phyloP scores from a whole-genome alignment of 92 coral and sea anemone species.

The Palythoa grandis region DNA sequence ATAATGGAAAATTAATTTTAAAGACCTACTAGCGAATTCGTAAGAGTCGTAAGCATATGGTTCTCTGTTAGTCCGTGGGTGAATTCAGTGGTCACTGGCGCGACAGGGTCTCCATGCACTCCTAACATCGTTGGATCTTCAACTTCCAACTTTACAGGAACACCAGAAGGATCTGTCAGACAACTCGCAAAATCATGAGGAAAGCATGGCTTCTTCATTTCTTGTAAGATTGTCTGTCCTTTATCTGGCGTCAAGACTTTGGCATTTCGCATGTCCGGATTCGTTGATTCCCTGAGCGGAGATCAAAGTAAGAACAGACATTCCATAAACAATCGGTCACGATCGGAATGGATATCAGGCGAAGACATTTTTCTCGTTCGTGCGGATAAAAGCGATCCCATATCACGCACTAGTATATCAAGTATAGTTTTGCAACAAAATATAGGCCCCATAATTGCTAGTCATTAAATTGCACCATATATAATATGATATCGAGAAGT shows the following conservation, averaged over 20 bases:
- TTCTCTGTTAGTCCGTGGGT: conserved; percentile 93
- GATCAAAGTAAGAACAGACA: conserved; percentile 43
- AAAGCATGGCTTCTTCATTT: conserved; percentile 79
- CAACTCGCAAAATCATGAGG: conserved; percentile 86
- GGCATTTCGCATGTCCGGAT: conserved; percentile 79
- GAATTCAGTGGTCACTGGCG: conserved; percentile 78
- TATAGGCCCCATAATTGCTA: conserved; percentile 60
- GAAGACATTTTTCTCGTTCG: conserved; percentile 44
- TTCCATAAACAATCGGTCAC: conserved; percentile 49
- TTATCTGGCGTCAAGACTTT: conserved; percentile 81
- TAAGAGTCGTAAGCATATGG: conserved; percentile 95
- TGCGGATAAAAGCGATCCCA: conserved; percentile 38
- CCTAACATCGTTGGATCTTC: conserved; percentile 93
- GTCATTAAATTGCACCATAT: conserved; percentile 69
- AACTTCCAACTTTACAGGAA: conserved; percentile 91
- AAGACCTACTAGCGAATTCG: conserved; percentile 97
- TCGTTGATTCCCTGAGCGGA: conserved; percentile 76
- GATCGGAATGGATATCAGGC: conserved; percentile 57
- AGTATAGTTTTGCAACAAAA: conserved; percentile 67
- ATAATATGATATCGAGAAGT: conserved; percentile 53
- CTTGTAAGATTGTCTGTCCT: conserved; percentile 66
- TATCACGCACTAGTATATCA: conserved; percentile 70
- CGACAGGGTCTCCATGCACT: conserved; percentile 77
- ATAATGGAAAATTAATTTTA: conserved; percentile 57
- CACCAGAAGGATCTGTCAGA: conserved; percentile 65